Evolutionary conservation across 2,113 vertebrate species (phyloP).

Genomic region (Psittacus erithacus): DNA sequence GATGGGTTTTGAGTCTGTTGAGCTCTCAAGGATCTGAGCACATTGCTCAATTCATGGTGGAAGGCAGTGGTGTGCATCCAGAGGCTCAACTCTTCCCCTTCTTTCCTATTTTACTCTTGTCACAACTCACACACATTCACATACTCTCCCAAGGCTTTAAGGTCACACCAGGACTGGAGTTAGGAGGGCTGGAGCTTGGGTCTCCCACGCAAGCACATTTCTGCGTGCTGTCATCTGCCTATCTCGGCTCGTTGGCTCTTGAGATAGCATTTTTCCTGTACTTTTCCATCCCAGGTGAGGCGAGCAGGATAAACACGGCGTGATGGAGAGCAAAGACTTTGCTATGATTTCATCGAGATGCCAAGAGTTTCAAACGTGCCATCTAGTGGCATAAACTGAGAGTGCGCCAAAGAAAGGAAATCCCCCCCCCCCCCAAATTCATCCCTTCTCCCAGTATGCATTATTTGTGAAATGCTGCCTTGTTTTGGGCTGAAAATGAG

Average conservation of each 20-base stretch:
- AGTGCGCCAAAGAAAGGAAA: background rate
- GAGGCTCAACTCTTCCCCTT: rapidly evolving
- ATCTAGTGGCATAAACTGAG: conserved; percentile 14
- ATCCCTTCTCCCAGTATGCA: background rate
- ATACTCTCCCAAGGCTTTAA: background rate
- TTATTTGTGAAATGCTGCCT: background rate
- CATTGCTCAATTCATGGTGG: rapidly evolving
- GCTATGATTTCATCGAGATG: background rate
- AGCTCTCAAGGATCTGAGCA: rapidly evolving
- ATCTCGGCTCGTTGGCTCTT: background rate
- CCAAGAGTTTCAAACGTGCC: conserved; percentile 43
- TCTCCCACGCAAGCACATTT: background rate
- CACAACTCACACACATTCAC: background rate
- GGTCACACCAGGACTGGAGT: background rate
- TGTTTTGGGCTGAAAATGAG: background rate
- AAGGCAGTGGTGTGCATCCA: rapidly evolving
- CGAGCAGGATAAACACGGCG: background rate
- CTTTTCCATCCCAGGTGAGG: conserved; percentile 18
- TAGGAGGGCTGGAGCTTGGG: background rate
- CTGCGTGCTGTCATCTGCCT: background rate
- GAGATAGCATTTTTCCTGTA: conserved; percentile 25
- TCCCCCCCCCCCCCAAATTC: background rate
- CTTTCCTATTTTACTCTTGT: background rate
- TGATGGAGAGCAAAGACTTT: background rate
- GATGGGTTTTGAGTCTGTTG: background rate